Conservation (phyloP, 1,140 invertebrate species). For the Trichonephila clavata region DNA sequence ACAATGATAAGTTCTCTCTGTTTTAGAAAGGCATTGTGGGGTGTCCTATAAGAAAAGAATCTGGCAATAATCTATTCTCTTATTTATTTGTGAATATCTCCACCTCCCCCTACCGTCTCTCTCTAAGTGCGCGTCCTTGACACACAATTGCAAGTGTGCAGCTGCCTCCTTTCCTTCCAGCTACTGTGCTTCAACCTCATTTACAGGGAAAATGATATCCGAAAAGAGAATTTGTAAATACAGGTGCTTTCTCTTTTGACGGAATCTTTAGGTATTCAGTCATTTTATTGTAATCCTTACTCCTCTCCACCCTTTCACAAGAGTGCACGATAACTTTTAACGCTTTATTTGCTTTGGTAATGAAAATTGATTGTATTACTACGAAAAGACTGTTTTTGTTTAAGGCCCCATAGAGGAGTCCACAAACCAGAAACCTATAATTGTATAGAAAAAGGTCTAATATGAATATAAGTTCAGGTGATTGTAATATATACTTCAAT, state of each 20-base stretch:
- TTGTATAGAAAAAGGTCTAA: too few species aligned
- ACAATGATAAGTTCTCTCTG: conserved; percentile 43
- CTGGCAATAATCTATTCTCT: conserved; percentile 32
- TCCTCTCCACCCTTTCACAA: not conserved
- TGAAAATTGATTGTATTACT: not conserved
- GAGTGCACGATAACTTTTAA: not conserved
- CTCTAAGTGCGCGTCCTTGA: conserved; percentile 37
- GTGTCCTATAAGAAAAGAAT: conserved; percentile 26
- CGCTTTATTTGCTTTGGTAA: not conserved
- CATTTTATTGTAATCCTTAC: not conserved
- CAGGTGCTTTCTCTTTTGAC: conserved; percentile 40
- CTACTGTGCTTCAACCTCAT: not conserved
- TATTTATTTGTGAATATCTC: conserved; percentile 25
- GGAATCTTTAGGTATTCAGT: conserved; percentile 1
- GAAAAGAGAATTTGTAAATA: conserved; percentile 53
- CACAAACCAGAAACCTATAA: too few species aligned
- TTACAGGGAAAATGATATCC: conserved; percentile 33
- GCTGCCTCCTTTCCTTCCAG: conserved; percentile 8
- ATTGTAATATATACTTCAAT: too few species aligned
- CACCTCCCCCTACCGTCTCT: not conserved
- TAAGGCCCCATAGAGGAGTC: too few species aligned
- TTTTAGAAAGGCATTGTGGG: conserved; percentile 54
- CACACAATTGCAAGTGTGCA: not conserved
- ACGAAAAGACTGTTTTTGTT: not conserved
- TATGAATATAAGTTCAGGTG: too few species aligned